Percentiles rank a stretch among this genome's conserved stretches.
Evolutionary conservation across 2,888 invertebrate genomes (phyloP).

Genomic region (Mesoligia furuncula): DNA sequence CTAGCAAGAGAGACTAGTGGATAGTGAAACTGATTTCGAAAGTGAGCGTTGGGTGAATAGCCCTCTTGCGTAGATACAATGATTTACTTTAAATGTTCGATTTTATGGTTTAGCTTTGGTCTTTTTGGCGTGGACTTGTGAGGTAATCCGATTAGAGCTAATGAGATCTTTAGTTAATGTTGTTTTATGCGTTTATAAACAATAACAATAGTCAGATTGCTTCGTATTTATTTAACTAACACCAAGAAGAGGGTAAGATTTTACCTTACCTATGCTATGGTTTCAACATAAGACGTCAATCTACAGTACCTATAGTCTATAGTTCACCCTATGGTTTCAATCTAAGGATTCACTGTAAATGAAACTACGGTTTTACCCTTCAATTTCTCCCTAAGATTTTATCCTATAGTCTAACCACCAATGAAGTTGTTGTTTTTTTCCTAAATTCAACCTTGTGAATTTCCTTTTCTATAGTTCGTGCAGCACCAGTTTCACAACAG

Average conservation of each 20-base stretch:
- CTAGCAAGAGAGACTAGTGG: conserved; percentile 25
- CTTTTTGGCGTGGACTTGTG: conserved; percentile 4
- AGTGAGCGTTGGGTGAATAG: conserved; percentile 61
- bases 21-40: conserved; percentile 69
- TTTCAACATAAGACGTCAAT: neutral
- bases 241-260: too few species aligned
- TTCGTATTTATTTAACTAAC: neutral
- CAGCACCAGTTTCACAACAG: neutral
- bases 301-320: too few species aligned
- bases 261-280: neutral
- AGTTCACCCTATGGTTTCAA: neutral
- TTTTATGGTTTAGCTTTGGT: conserved; percentile 32
- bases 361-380: neutral
- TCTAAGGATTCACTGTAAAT: neutral
- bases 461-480: neutral
- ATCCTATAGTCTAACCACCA: neutral
- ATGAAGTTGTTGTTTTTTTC: neutral
- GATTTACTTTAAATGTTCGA: conserved; percentile 34
- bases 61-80: conserved; percentile 54
- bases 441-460: neutral
- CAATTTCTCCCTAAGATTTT: neutral
- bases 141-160: conserved; percentile 7
- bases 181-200: neutral
- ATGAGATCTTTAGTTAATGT: neutral
- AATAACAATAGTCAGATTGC: neutral